Conservation (phyloP, 2,797 vertebrate species). For the Gadopsis marmoratus region DNA sequence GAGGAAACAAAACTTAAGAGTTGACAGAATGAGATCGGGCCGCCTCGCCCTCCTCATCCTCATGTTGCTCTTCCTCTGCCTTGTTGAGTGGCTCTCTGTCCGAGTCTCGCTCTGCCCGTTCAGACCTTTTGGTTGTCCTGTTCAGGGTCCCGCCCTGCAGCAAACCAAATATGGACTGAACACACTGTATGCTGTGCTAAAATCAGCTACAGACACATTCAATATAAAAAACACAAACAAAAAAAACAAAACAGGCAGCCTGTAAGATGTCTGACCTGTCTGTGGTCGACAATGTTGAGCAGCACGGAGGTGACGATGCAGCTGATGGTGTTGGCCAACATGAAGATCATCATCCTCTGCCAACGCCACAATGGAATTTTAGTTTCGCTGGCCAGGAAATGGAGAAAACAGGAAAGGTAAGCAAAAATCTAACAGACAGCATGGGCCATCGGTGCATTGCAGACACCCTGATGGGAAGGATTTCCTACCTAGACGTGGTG, state of each 20-base stretch:
- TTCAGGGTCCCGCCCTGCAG: conserved; percentile 87
- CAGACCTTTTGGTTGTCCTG: conserved; percentile 83
- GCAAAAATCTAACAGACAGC: not conserved
- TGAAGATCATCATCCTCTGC: conserved; percentile 90
- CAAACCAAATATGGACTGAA: not conserved
- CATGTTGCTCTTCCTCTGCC: conserved; percentile 62
- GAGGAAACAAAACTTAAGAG: conserved; percentile 47
- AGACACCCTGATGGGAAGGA: not conserved
- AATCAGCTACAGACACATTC: not conserved
- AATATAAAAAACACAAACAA: too few species aligned
- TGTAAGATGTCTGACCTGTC: conserved; percentile 77
- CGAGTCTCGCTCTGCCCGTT: conserved; percentile 29
- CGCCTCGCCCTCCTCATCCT: conserved; percentile 45
- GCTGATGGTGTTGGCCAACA: conserved; percentile 87
- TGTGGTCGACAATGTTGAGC: conserved; percentile 86
- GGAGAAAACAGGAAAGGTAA: not conserved
- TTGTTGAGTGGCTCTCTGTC: conserved; percentile 77
- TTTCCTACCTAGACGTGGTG: conserved; percentile 83
- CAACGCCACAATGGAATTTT: conserved; percentile 89
- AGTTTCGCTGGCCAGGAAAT: conserved; percentile 73
- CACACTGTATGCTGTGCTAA: not conserved
- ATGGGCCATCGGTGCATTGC: not conserved
- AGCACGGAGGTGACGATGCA: conserved; percentile 83
- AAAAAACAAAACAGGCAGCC: not conserved
- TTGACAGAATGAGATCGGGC: conserved; percentile 56